These are phyloP conservation scores for Drusus annulatus DNA, from an alignment of 1,140 invertebrate species.

Conservation along the genomic window DNA sequence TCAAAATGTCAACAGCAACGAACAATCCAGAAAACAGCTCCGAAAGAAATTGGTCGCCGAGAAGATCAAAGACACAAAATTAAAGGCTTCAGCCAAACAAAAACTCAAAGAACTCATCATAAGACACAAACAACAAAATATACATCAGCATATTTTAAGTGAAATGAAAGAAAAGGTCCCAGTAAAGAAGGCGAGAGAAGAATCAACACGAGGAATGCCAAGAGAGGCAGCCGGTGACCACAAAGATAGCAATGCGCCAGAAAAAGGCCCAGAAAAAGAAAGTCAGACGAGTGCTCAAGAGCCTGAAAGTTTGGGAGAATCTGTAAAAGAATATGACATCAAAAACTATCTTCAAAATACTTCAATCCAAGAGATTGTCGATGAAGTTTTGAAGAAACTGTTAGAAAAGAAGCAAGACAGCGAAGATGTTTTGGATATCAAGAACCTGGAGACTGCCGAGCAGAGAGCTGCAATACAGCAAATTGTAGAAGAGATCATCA, in stretches of 20 bases:
- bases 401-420: conserved; percentile 68
- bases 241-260: conserved; percentile 3
- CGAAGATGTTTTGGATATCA: conserved; percentile 62
- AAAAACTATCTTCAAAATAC: conserved; percentile 60
- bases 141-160: conserved; percentile 45
- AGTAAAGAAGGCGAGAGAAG: neutral
- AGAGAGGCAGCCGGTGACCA: neutral
- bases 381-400: conserved; percentile 68
- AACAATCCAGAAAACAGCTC: conserved; percentile 29
- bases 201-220: neutral
- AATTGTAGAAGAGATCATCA: conserved; percentile 69
- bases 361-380: conserved; percentile 68
- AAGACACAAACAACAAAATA: conserved; percentile 66
- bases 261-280: conserved; percentile 62
- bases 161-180: conserved; percentile 7
- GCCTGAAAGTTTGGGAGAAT: conserved; percentile 41
- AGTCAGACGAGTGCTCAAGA: conserved; percentile 51
- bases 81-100: conserved; percentile 69
- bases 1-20: conserved; percentile 4
- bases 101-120: conserved; percentile 70
- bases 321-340: conserved; percentile 50
- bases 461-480: conserved; percentile 68
- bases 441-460: conserved; percentile 64
- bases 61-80: conserved; percentile 64
- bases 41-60: conserved; percentile 66